Base-by-base conservation (phyloP, 1,140 invertebrate genomes). In the Pseudomyrmex pallidus region DNA sequence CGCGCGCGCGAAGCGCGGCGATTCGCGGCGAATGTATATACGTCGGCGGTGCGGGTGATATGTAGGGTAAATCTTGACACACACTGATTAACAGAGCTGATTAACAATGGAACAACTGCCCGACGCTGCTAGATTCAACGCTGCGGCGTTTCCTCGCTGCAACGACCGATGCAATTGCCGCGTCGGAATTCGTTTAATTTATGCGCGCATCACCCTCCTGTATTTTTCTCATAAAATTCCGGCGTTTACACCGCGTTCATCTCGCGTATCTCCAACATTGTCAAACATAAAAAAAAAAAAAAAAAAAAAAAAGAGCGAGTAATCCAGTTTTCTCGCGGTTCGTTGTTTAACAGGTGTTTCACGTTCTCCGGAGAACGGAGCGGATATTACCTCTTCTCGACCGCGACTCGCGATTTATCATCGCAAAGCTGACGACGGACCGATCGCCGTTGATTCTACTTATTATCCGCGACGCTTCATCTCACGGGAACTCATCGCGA, bases 1-100 rank as follows among this genome's bases (percentile, higher is more conserved):
- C 15, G 59, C 46, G 76, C 50, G 9, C 10, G 50, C 50, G 50
- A 1, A 52, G 57, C 44, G 52, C 56, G 59, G 54, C 83, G 17
- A 20, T 12, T 22, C 57, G 57, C 17, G 17, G 17, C 57, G 57
- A 59, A n/a, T 50, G 52, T 15, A 50, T 52, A 66, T 82, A 61
- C 83, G 63, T 85, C 87, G 84, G 74, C 78, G 85, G 10, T 52
- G 35, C 35, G 9, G 83, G 61, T 74, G 78, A 86, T 86, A 86
- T 87, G 72, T 88, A 87, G 84, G 88, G 77, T 90, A 92, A 61
- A 90, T 90, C 91, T 92, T 91, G 89, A 90, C 90, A 90, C 90
- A 89, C 87, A 82, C 85, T 88, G 85, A 86, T 91, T 89, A 92
- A 90, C 89, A 91, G 88, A 89, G 88, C 74, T 91, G 63, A 78